Base-by-base conservation (phyloP, 1,140 invertebrate species). In the Nautilus pompilius region DNA sequence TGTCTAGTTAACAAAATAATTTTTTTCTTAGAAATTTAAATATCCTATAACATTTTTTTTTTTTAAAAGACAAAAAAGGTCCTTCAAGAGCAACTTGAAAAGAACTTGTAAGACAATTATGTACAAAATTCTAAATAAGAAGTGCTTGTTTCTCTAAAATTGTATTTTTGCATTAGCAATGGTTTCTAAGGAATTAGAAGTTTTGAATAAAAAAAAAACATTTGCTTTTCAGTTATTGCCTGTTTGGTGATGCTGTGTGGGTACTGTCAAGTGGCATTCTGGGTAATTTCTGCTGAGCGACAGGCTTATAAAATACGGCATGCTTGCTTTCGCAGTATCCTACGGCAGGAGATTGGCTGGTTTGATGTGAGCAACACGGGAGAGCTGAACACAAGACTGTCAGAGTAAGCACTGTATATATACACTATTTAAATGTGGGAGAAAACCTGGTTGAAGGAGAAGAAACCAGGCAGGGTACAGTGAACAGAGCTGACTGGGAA, bases 301-400 rank as follows among this genome's bases (percentile, higher is more conserved):
- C 80, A 82, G 59, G 63, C 69, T 8, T 36, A 68, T 20, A 72
- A 68, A 36, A 75, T 82, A 32, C 58, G 79, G 15, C 69, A 69
- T 32, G 48, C 60, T 10, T 77, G 77, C 49, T 84, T 94, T 22
- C 82, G 87, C 71, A 84, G 91, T 1, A 88, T 93, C 3, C 81
- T 97, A 5, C 86, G 90, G 10, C 93, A 96, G 82, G 92, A 96
- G 70, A 92, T 96, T 71, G 84, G 88, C 41, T 97, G 94, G 94
- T 96, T 93, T 79, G 94, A 97, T 78, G 87, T 88, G 6, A 89
- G 78, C 36, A 69, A 75, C 29, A 73, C 73, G 36, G 81, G 81
- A n/a, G 73, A 80, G 58, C 66, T 82, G 26, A 81, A 73, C 5
- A 77, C 80, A 15, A 61, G 78, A 48, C 63, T 82, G 10, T 70